These are phyloP conservation scores for Gymnothorax javanicus DNA, from an alignment of 2,797 vertebrate genomes.

Conservation along the genomic window DNA sequence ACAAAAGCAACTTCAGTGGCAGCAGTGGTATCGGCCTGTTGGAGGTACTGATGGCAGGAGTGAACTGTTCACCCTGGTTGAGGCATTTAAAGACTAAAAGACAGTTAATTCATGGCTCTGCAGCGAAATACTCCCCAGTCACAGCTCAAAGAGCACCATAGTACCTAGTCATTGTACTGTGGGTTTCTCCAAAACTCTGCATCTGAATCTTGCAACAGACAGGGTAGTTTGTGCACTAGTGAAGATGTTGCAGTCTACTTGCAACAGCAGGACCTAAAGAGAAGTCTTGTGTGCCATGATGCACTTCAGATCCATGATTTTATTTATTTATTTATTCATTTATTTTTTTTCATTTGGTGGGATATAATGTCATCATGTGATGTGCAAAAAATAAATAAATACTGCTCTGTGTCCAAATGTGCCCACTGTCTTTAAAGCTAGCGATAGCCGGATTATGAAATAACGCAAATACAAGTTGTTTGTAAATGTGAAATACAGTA, in stretches of 20 bases:
- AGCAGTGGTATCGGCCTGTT: background rate
- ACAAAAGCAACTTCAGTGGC: slow-evolving; percentile 13
- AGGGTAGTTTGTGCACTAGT: background rate
- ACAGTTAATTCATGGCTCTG: slow-evolving; percentile 10
- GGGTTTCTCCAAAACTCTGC: background rate
- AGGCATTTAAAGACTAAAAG: slow-evolving; percentile 26
- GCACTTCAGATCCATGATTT: background rate
- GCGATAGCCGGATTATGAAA: background rate
- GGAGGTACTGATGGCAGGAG: slow-evolving; percentile 33
- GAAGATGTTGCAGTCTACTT: background rate
- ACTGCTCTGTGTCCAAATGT: background rate
- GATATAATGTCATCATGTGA: background rate
- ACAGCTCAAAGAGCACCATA: background rate
- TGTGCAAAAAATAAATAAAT: background rate
- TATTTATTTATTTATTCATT: too few species aligned
- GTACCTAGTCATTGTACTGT: background rate
- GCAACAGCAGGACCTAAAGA: too few species aligned
- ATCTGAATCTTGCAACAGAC: background rate
- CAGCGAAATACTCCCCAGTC: background rate
- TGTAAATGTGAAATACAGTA: background rate
- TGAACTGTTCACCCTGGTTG: slow-evolving; percentile 29
- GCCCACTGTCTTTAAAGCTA: background rate
- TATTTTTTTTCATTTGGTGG: background rate
- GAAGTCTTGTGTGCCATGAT: too few species aligned
- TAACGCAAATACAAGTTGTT: background rate